Conservation (phyloP, 2,113 vertebrate species). For the Saguinus midas region DNA sequence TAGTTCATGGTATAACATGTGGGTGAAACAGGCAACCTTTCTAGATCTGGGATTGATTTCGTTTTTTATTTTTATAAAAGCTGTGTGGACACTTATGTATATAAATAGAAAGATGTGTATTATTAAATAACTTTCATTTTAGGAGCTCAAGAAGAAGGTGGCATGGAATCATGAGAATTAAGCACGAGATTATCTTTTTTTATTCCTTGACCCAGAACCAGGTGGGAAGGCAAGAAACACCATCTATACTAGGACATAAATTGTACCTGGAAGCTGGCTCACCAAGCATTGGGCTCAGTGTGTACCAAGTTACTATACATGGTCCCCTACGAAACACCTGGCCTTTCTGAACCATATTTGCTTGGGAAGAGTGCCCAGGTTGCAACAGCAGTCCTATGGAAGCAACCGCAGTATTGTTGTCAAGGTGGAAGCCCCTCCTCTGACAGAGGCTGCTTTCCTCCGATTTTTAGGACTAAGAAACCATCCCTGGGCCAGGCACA, state of each 20-base stretch:
- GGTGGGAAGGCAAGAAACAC: neutral
- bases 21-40: neutral
- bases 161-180: neutral
- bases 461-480: neutral
- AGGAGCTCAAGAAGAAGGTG: neutral
- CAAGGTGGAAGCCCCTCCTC: neutral
- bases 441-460: neutral
- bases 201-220: neutral
- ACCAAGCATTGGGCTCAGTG: neutral
- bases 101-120: conserved; percentile 21
- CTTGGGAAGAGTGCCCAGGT: neutral
- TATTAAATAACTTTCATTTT: neutral
- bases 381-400: neutral
- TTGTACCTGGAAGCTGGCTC: neutral
- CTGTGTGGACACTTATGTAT: neutral
- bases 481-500: neutral
- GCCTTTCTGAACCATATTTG: neutral
- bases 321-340: neutral
- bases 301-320: neutral
- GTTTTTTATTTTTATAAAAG: neutral
- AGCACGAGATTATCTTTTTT: neutral
- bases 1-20: neutral
- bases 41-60: neutral
- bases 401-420: neutral
- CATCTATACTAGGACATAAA: neutral